Evolutionary conservation across 2,888 invertebrate species (phyloP).

Genomic region (Ormyrus nitidulus): DNA sequence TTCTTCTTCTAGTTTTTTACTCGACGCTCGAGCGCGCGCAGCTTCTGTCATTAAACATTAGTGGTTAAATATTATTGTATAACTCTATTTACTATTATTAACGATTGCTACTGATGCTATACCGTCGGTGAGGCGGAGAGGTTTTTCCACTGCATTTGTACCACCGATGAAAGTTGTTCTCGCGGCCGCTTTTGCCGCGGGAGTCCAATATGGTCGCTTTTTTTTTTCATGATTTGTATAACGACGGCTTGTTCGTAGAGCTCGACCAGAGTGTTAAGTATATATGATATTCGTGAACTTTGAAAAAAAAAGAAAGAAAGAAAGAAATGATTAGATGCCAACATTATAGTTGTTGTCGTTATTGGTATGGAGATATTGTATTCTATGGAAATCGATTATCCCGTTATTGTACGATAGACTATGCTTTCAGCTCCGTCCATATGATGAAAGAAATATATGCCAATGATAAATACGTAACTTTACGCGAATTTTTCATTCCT

Average conservation of each 20-base stretch:
- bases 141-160: too few species aligned
- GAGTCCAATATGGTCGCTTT: neutral
- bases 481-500: slow-evolving; percentile 22
- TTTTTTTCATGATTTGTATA: neutral
- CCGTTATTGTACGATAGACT: slow-evolving; percentile 59
- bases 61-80: too few species aligned
- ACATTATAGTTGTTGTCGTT: slow-evolving; percentile 48
- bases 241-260: neutral
- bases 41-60: too few species aligned
- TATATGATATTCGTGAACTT: neutral
- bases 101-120: too few species aligned
- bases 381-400: slow-evolving; percentile 54
- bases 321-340: slow-evolving; percentile 27
- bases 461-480: slow-evolving; percentile 44
- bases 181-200: too few species aligned
- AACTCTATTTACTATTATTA: too few species aligned
- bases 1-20: too few species aligned
- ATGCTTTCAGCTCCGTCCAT: slow-evolving; percentile 71
- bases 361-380: slow-evolving; percentile 49
- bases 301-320: slow-evolving; percentile 3
- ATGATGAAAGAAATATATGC: slow-evolving; percentile 52
- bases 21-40: too few species aligned
- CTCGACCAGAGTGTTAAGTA: slow-evolving; percentile 2
- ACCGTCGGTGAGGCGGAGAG: too few species aligned
- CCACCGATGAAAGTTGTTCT: too few species aligned